Conservation (phyloP, 1,140 invertebrate species). For the Drosophila tropicalis region DNA sequence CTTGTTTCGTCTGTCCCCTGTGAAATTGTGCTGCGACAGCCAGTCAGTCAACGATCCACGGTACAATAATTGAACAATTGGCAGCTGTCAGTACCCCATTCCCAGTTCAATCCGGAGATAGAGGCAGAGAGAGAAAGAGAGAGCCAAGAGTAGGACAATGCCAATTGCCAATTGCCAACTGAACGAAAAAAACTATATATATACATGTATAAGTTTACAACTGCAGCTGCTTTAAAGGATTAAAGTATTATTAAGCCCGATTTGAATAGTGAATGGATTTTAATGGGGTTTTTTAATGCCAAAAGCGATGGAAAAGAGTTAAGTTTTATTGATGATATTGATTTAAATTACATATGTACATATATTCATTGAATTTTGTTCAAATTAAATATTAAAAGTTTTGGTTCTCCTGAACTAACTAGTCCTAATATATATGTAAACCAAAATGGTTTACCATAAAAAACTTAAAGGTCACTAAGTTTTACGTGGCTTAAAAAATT, state of each 20-base stretch:
- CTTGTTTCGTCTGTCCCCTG: neutral
- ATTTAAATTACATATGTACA: neutral
- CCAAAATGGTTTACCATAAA: neutral
- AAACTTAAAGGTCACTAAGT: no score
- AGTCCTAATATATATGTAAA: neutral
- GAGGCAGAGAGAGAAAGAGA: neutral
- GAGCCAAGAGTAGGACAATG: conserved; percentile 4
- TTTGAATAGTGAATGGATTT: conserved; percentile 51
- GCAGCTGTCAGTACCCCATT: conserved; percentile 43
- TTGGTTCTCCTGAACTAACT: neutral
- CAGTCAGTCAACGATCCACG: conserved; percentile 42
- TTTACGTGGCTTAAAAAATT: no score
- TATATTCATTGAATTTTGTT: neutral
- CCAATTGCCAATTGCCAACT: conserved; percentile 60
- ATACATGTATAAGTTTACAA: conserved; percentile 48
- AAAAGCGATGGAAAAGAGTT: conserved; percentile 16
- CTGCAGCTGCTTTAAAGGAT: conserved; percentile 66
- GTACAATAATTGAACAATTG: conserved; percentile 78
- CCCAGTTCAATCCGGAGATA: neutral
- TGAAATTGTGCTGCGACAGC: conserved; percentile 53
- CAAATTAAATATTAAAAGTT: neutral
- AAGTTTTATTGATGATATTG: conserved; percentile 7
- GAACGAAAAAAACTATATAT: conserved; percentile 25
- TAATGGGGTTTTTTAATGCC: conserved; percentile 52
- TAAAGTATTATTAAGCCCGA: conserved; percentile 50